These are phyloP conservation scores for Ochotona curzoniae DNA, from an alignment of 2,113 vertebrate species.

Conservation along the genomic window DNA sequence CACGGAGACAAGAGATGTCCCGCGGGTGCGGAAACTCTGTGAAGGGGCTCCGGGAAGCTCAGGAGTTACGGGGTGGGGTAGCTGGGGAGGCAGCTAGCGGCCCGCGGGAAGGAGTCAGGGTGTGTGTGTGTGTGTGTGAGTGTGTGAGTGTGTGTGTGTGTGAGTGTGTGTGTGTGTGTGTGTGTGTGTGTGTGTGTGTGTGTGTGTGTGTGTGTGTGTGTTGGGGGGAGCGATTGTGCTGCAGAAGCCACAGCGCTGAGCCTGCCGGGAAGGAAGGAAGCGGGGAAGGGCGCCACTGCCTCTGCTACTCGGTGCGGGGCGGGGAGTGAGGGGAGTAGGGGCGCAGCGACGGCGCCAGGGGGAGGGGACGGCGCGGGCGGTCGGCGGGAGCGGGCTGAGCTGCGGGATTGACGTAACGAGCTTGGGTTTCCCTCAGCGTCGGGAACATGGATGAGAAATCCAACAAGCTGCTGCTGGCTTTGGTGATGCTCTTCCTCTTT, in stretches of 20 bases:
- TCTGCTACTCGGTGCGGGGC: slow-evolving; percentile 16
- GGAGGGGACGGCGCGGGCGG: slow-evolving; percentile 65
- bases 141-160: too few species aligned
- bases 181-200: neutral
- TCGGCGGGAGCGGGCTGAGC: slow-evolving; percentile 58
- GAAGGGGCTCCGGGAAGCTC: neutral
- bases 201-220: too few species aligned
- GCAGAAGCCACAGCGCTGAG: slow-evolving; percentile 81
- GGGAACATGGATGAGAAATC: slow-evolving; percentile 97
- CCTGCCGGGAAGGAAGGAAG: slow-evolving; percentile 83
- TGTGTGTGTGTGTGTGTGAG: too few species aligned
- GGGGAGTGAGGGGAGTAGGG: slow-evolving; percentile 53
- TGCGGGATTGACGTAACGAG: slow-evolving; percentile 82
- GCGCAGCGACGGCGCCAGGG: slow-evolving; percentile 53
- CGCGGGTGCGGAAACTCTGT: neutral
- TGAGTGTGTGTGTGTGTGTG: too few species aligned
- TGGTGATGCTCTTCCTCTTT: slow-evolving; percentile 94
- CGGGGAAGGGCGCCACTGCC: slow-evolving; percentile 64
- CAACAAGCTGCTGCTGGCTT: slow-evolving; percentile 90
- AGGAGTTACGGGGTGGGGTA: neutral
- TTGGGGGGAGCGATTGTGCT: slow-evolving; percentile 49
- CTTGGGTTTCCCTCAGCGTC: slow-evolving; percentile 80
- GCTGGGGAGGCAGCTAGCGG: slow-evolving; percentile 37
- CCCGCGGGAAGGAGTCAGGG: slow-evolving; percentile 58
- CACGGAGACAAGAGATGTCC: neutral